Base-by-base conservation (phyloP, 2,113 vertebrate species). In the Dipodomys ordii region DNA sequence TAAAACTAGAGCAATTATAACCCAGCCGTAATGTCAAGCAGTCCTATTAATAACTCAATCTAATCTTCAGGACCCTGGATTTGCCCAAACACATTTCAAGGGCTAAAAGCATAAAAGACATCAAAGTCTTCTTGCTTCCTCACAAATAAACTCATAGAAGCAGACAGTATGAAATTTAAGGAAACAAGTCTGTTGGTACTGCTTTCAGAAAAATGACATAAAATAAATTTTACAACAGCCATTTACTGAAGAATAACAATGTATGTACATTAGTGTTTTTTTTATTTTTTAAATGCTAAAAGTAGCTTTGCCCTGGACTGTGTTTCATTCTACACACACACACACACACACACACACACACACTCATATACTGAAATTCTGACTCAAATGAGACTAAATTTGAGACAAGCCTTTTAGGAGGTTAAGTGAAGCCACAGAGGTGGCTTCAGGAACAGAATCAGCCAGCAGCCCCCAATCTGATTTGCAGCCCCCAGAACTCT, bases 11-110 rank as follows among this genome's bases (percentile, higher is more conserved):
- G 28, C 62, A 89, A 84, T 94, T 94, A 93, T 2, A 44, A 22
- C 11, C 44, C 12, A 79, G 32, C 15, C 53, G n/a, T 62, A 87
- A 65, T 88, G 32, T 39, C 68, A 88, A 85, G 76, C 65, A 49
- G 1, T 83, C 68, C 71, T 72, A 68, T 84, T 64, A 93, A 76
- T 69, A 35, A 0, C 46, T 92, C 85, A 44, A 18, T 44, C 57
- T 19, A n/a, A 1, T 80, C 57, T 94, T 78, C 79, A 92, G 39
- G 7, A 27, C 1, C 0, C 49, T 6, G 22, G 78, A 28, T 30
- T 16, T 1, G 20, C 77, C 27, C 9, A 95, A 88, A 27, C 19
- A 92, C 7, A 92, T 49, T 88, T 96, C 71, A 76, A 96, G 46
- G 90, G 23, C 11, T 91, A 53, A 95, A 49, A 49, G 1, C 39